Base-by-base conservation (phyloP, 2,113 vertebrate genomes). In the Hemibagrus wyckioides region DNA sequence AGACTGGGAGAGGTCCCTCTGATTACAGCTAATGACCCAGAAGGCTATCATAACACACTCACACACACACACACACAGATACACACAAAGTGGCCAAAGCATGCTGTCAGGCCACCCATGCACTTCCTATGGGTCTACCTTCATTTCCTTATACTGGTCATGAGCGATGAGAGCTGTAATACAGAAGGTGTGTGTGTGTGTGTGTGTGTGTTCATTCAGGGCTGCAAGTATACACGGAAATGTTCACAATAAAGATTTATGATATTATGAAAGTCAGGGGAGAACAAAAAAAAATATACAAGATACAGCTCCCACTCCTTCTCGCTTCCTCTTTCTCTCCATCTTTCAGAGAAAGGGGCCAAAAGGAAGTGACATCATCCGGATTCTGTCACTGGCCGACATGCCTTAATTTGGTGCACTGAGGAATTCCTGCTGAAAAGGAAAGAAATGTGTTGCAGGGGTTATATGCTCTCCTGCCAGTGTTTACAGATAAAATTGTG, bases 21-120 rank as follows among this genome's bases (percentile, higher is more conserved):
- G 90, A 91, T 91, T 91, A 87, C 85, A 85, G 88, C 85, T 90
- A 89, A 89, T 91, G 89, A 91, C 85, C 89, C 85, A 73, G 69
- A 83, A 65, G 81, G 69, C 85, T 88, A 86, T 89, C 89, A 88
- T 85, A 91, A 91, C 87, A 91, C 84, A 77, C 80, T 76, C 84
- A 85, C 73, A 85, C 84, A 79, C 41, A 87, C 75, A 80, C 69
- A 76, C 84, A 86, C 75, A 86, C 85, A 73, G 50, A 87, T 41
- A 88, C 82, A 71, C 82, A 73, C 23, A n/a, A 41, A 56, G 86
- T n/a, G 30, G 81, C 73, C 84, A 33, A 61, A 71, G 82, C 71
- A 85, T 23, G 54, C 75, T 85, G 84, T 82, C 79, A 41, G 90
- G 88, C 89, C 88, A 84, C 86, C 86, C 87, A 85, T 88, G 88